These are phyloP conservation scores for Rhinolophus ferrumequinum DNA, from an alignment of 2,113 vertebrate genomes.

Conservation along the genomic window DNA sequence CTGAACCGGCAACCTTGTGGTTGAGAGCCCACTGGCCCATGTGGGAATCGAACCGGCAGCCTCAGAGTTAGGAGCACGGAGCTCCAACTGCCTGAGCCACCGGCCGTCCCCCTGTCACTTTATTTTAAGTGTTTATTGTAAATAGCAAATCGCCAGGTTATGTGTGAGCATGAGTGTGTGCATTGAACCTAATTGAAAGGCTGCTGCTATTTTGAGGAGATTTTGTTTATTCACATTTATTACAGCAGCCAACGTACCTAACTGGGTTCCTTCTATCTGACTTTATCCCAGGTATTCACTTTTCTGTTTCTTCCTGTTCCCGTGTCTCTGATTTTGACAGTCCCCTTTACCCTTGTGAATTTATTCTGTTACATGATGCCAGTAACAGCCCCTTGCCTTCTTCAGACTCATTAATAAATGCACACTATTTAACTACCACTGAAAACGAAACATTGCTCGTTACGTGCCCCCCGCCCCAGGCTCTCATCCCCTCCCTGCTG, in stretches of 20 bases:
- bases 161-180: no score
- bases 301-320: background rate
- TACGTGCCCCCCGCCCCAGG: background rate
- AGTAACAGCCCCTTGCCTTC: background rate
- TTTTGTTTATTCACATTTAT: background rate
- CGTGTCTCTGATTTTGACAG: background rate
- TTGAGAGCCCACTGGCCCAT: no score
- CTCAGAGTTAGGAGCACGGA: no score
- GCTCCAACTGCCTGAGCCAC: no score
- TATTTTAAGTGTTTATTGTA: background rate
- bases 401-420: background rate
- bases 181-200: background rate
- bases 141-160: background rate
- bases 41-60: no score
- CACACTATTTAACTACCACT: rapidly evolving
- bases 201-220: background rate
- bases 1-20: no score
- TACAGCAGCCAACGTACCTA: background rate
- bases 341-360: background rate
- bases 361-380: background rate
- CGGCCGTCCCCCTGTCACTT: background rate
- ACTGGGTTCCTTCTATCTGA: background rate
- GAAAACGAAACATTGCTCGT: background rate
- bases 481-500: no score
- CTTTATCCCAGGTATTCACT: background rate